Percentiles rank a stretch among this genome's conserved stretches.
Conservation (phyloP, 2,888 invertebrate species). For the Synergus laeviventris region DNA sequence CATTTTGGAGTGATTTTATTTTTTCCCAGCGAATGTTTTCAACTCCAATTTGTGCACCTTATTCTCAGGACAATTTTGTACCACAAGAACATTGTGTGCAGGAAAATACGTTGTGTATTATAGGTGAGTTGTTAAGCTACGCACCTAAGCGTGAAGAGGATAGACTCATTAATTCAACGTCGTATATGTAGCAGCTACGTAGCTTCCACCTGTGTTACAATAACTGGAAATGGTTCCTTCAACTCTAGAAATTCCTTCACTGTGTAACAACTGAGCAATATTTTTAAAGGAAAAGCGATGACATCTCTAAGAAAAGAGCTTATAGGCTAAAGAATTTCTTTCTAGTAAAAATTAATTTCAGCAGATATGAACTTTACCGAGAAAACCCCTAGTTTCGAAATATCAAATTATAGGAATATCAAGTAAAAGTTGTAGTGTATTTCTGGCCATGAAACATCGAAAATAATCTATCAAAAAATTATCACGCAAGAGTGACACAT, state of each 20-base stretch:
- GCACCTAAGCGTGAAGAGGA: slow-evolving; percentile 67
- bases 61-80: slow-evolving; percentile 24
- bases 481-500: neutral
- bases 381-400: neutral
- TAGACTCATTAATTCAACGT: slow-evolving; percentile 57
- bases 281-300: slow-evolving; percentile 14
- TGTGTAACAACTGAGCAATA: neutral
- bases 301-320: neutral
- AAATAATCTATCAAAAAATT: neutral
- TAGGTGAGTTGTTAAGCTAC: slow-evolving; percentile 58
- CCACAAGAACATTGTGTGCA: slow-evolving; percentile 1
- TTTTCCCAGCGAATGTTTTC: neutral
- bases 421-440: neutral
- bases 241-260: slow-evolving; percentile 29
- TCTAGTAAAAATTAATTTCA: neutral
- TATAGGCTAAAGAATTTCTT: neutral
- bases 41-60: neutral
- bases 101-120: slow-evolving; percentile 21
- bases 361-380: neutral
- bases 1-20: neutral
- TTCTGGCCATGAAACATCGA: neutral
- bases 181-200: slow-evolving; percentile 51
- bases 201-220: slow-evolving; percentile 58
- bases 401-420: neutral
- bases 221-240: slow-evolving; percentile 42